Base-by-base conservation (phyloP, 2,797 vertebrate species). In the Champsocephalus gunnari region DNA sequence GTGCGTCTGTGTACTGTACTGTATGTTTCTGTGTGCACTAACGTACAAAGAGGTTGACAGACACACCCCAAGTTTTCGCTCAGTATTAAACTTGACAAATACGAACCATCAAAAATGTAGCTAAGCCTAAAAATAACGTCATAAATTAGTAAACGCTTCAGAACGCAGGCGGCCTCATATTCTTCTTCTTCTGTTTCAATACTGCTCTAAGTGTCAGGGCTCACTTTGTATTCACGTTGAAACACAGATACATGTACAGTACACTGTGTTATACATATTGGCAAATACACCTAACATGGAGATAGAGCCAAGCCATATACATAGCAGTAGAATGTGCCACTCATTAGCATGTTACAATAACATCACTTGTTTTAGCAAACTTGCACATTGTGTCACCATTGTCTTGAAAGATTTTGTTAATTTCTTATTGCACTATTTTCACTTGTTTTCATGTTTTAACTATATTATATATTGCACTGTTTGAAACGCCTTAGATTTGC, bases 91-190 rank as follows among this genome's bases (percentile, higher is more conserved):
- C 83, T 85, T 89, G 83, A 92, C 85, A 92, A 92, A 92, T 87
- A 84, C 38, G 54, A 84, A 78, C 71, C 90, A 92, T 93, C 80
- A 91, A 93, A 93, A 91, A 92, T 91, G 88, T 83, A 90, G 84
- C 82, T 4, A 19, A 55, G 82, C 72, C 90, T 93, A 92, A 93
- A 93, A 91, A 94, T 93, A 93, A 90, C 90, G 85, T 87, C 83
- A 92, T 92, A 81, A 91, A 94, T 92, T 73, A 92, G 75, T 93
- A 89, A 92, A 82, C 66, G 12, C 66, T 68, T 81, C 58, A 81
- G 75, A 88, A 83, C 17, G 17, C 81, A 70, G 77, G 49, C 69
- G 0, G 73, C 64, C 73, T 77, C 73, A 45, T 80, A 79, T 79
- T 87, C 80, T 82, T 84, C 82, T 75, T 77, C 77, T 70, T 85